These are phyloP conservation scores for Glaucopsyche alexis DNA, from an alignment of 2,888 invertebrate species.

Conservation along the genomic window DNA sequence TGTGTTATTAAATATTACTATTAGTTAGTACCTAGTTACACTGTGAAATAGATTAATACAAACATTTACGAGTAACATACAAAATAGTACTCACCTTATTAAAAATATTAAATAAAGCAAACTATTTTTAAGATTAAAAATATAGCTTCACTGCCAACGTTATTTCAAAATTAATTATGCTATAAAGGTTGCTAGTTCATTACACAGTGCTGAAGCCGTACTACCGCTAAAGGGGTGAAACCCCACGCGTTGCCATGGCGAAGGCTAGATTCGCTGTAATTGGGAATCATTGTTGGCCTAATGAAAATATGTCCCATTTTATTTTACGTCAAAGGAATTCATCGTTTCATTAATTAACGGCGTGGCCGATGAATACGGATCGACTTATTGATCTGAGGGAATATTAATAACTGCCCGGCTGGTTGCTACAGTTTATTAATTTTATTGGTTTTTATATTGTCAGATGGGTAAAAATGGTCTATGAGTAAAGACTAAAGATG, in stretches of 20 bases:
- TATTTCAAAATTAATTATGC: slow-evolving; percentile 34
- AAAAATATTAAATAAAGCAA: slow-evolving; percentile 1
- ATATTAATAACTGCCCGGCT: not conserved
- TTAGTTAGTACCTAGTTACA: no score
- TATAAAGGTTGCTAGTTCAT: slow-evolving; percentile 39
- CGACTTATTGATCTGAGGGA: slow-evolving; percentile 5
- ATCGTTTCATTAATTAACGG: slow-evolving; percentile 4
- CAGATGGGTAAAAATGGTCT: not conserved
- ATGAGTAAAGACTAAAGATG: not conserved
- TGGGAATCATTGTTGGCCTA: slow-evolving; percentile 32
- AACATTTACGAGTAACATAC: no score
- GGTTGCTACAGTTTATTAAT: not conserved
- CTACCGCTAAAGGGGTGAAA: slow-evolving; percentile 51
- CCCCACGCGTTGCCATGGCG: slow-evolving; percentile 43
- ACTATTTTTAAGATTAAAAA: not conserved
- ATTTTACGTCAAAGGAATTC: slow-evolving; percentile 24
- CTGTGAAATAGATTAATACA: no score
- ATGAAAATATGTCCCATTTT: slow-evolving; percentile 28
- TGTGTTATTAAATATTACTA: no score
- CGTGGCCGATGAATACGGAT: not conserved
- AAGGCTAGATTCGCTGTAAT: slow-evolving; percentile 33
- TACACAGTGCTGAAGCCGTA: slow-evolving; percentile 53
- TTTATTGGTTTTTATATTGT: not conserved
- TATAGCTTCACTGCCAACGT: slow-evolving; percentile 22
- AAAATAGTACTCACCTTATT: not conserved